Percentiles rank a stretch among this genome's conserved stretches.
phyloP scores from a whole-genome alignment of 2,888 invertebrate species.

The Penaeus monodon region DNA sequence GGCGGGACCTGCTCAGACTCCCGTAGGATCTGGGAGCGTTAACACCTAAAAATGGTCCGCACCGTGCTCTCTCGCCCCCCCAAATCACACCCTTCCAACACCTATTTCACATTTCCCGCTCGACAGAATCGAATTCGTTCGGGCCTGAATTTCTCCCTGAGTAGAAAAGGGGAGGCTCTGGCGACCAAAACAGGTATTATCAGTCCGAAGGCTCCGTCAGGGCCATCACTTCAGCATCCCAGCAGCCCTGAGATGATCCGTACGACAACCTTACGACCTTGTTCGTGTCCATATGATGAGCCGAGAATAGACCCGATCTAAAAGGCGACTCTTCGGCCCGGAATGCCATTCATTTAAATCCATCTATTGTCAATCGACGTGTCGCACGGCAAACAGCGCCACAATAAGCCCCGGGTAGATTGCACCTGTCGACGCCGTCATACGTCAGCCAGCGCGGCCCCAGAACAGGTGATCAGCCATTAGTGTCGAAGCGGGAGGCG shows the following conservation, averaged over 20 bases:
- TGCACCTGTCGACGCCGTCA: background rate
- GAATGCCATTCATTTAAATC: background rate
- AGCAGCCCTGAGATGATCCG: constrained; percentile 29
- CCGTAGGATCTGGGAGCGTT: constrained; percentile 52
- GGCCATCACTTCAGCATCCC: constrained; percentile 29
- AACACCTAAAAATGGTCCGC: constrained; percentile 40
- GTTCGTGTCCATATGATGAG: background rate
- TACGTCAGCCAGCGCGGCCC: constrained; percentile 41
- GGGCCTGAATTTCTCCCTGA: too few species aligned
- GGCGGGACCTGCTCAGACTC: constrained; percentile 52
- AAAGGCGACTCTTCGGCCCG: too few species aligned
- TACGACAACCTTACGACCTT: constrained; percentile 33
- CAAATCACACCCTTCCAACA: constrained; percentile 6
- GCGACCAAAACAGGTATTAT: constrained; percentile 5
- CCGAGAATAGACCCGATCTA: background rate
- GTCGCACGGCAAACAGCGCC: background rate
- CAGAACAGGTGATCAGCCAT: constrained; percentile 52
- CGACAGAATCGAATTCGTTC: background rate
- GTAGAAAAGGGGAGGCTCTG: too few species aligned
- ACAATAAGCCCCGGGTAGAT: background rate
- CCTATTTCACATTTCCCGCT: background rate
- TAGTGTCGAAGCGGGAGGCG: constrained; percentile 17
- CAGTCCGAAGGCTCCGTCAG: constrained; percentile 2
- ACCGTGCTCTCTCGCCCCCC: background rate
- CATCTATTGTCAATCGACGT: too few species aligned